Evolutionary conservation across 1,140 invertebrate species (phyloP).

Genomic region (Eciton burchellii): DNA sequence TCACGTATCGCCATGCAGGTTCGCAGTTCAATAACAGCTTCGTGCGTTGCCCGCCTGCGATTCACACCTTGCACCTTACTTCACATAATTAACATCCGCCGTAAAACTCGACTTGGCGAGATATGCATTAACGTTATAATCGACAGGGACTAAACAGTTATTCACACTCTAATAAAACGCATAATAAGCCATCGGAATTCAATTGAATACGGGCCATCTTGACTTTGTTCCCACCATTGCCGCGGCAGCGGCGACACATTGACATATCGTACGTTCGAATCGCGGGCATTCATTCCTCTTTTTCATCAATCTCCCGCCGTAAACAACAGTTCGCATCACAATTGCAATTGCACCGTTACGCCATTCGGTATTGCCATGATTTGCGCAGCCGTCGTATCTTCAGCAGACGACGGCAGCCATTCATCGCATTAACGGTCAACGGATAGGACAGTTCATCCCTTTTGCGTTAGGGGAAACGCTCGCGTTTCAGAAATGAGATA

Average conservation of each 20-base stretch:
- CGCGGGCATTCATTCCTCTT: constrained; percentile 18
- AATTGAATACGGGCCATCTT: constrained; percentile 69
- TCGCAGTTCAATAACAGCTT: neutral
- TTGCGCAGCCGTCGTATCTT: constrained; percentile 55
- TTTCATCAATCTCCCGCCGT: neutral
- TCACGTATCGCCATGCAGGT: too few species aligned
- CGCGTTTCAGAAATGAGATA: neutral
- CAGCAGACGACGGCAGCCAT: constrained; percentile 48
- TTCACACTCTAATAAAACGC: constrained; percentile 57
- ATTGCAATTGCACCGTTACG: constrained; percentile 9
- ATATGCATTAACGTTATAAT: constrained; percentile 39
- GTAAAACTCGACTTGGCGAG: neutral
- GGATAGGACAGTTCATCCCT: neutral
- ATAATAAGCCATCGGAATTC: constrained; percentile 59
- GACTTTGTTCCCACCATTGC: constrained; percentile 78
- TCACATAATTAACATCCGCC: neutral
- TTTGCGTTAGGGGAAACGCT: too few species aligned
- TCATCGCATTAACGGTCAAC: constrained; percentile 10
- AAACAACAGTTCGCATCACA: neutral
- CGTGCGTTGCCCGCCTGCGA: neutral
- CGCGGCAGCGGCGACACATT: constrained; percentile 1
- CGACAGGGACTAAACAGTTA: constrained; percentile 61
- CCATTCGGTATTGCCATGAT: constrained; percentile 15
- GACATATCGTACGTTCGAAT: constrained; percentile 18
- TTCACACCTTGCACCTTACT: neutral